Base-by-base conservation (phyloP, 2,888 invertebrate genomes). In the Lordiphosa fenestrarum region DNA sequence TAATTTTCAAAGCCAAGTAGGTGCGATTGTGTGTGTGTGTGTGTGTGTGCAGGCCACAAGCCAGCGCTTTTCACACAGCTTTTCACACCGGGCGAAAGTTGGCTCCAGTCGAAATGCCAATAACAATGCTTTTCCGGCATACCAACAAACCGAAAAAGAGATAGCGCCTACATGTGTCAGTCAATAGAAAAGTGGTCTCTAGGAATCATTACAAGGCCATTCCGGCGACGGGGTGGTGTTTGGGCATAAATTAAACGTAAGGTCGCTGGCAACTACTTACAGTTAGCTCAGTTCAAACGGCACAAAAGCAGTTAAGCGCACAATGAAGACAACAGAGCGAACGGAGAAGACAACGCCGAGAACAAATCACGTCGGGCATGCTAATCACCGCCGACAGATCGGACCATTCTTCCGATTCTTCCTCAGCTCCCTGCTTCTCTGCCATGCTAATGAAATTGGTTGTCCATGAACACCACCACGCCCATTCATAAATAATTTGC, bases 71-170 rank as follows among this genome's bases (percentile, higher is more conserved):
- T 81, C 82, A 77, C 75, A 69, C 72, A 71, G 70, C 73, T 77
- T 83, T 83, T 77, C 77, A 66, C 80, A 72, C 48, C 44, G 44
- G 73, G 77, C 77, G 77, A 77, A 77, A 77, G 77, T 83, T 83
- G 83, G 62, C 82, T 30, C 30, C 3, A 53, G 5, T 19, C 42
- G 42, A 40, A 50, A 50, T 40, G 30, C 47, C 19, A 50, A 64
- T 63, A 82, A 76, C 83, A 80, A 83, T 83, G 81, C 73, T 77
- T 77, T 77, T 77, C 77, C 77, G 83, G 77, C 72, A 48, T 58
- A 64, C 62, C 78, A 53, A 35, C 46, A 51, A 30, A 65, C 25
- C 57, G 66, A 65, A 21, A 53, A 6, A 49, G 30, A 49, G 55
- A 48, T 7, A 46, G 38, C 4, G 44, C 30, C 30, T 30, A 30